Evolutionary conservation across 2,113 vertebrate genomes (phyloP), one percentile per base, ranked within the genome.

Genomic region (Gopherus evgoodei): DNA sequence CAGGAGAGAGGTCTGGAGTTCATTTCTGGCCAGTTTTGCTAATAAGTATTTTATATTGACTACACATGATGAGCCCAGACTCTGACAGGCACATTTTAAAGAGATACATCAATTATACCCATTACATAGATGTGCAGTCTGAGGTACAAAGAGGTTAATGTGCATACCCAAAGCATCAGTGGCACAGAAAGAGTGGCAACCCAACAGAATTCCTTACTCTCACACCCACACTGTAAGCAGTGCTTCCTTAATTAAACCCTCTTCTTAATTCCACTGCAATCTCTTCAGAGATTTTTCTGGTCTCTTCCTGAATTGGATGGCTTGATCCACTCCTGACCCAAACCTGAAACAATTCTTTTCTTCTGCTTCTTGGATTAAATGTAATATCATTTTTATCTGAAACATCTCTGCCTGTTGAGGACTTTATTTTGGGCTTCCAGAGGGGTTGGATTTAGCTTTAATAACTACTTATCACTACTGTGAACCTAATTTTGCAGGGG

Each of bases 331-430:
- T 80, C 44, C 38, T 79, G 53, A n/a, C 49, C 93, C 53, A 87
- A 17, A 42, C 49, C 7, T 75, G 44, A 78, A 91, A 90, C 0
- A n/a, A 50, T 84, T 94, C 19, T 27, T 72, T 22, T 9, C 89
- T 93, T 53, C n/a, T 91, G 76, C 79, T 91, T 84, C 72, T 93
- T 24, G 49, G 38, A 86, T 3, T 75, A 93, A 89, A 91, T 94
- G 22, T 27, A 94, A 1, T 78, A 52, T 84, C 47, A 93, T 13
- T 89, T 44, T 95, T 62, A 89, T 84, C 69, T 83, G 81, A 72
- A 84, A 53, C 57, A 92, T 89, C 38, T 17, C 62, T 53, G 56
- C 85, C 49, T 80, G 49, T 17, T 84, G 47, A 38, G 78, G 35
- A 93, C 84, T 88, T 57, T 27, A 11, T 87, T 96, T 87, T 22